A percentile compares a stretch with the other conserved stretches of the same genome.
phyloP scores from a whole-genome alignment of 1,140 invertebrate genomes.

The Drosophila nasuta region DNA sequence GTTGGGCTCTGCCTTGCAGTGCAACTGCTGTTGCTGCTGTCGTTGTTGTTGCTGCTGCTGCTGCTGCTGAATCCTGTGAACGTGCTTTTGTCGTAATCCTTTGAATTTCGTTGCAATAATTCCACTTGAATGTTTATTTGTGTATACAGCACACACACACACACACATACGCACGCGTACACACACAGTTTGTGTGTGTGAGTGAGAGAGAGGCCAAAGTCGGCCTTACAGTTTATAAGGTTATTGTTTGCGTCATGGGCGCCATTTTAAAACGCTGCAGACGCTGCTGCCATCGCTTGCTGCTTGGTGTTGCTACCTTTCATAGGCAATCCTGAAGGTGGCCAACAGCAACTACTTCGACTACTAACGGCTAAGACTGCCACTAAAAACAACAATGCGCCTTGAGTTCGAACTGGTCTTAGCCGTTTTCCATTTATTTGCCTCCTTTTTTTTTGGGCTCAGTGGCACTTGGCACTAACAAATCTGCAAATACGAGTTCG shows the following conservation, averaged over 20 bases:
- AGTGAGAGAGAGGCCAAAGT: constrained; percentile 23
- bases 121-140: constrained; percentile 84
- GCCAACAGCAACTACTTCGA: constrained; percentile 16
- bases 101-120: constrained; percentile 85
- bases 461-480: constrained; percentile 19
- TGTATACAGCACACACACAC: constrained; percentile 71
- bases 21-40: constrained; percentile 54
- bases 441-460: constrained; percentile 12
- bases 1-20: constrained; percentile 63
- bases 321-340: constrained; percentile 42
- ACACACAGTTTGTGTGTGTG: not conserved
- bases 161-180: not conserved
- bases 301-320: constrained; percentile 25
- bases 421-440: constrained; percentile 61
- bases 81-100: constrained; percentile 85
- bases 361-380: constrained; percentile 7
- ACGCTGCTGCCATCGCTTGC: constrained; percentile 18
- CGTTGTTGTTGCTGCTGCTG: constrained; percentile 43
- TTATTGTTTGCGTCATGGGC: constrained; percentile 81
- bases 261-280: constrained; percentile 72
- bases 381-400: not conserved
- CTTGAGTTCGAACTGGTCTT: constrained; percentile 48
- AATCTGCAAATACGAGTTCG: constrained; percentile 53
- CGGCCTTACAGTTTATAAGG: constrained; percentile 75
- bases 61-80: constrained; percentile 75